A percentile compares a stretch with the other conserved stretches of the same genome.
phyloP scores from a whole-genome alignment of 2,888 invertebrate genomes.

The Notodonta dromedarius region DNA sequence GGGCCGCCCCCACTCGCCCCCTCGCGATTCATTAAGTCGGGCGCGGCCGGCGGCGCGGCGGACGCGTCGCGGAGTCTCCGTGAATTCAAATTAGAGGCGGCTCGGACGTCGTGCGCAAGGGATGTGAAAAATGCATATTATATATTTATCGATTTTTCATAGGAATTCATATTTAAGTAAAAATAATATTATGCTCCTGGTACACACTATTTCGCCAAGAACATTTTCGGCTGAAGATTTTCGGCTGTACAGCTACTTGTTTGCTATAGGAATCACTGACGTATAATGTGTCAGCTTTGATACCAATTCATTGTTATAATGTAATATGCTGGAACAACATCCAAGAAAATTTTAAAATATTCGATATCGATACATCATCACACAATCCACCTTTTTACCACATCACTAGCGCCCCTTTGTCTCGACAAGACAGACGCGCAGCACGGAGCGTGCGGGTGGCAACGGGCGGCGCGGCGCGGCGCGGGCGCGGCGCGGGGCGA shows the following conservation, averaged over 20 bases:
- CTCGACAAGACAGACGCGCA: slow-evolving; percentile 83
- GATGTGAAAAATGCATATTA: slow-evolving; percentile 40
- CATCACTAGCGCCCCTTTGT: slow-evolving; percentile 80
- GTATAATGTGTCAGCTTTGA: too few species aligned
- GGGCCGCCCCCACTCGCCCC: slow-evolving; percentile 60
- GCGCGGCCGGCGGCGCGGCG: slow-evolving; percentile 82
- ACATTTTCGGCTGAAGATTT: too few species aligned
- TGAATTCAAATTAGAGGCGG: slow-evolving; percentile 84
- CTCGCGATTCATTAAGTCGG: slow-evolving; percentile 83
- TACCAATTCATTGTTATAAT: too few species aligned
- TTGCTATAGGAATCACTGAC: too few species aligned
- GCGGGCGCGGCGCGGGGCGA: slow-evolving; percentile 45
- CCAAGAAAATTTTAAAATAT: neutral
- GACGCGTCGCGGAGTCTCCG: slow-evolving; percentile 84
- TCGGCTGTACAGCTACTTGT: too few species aligned
- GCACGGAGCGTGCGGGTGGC: slow-evolving; percentile 52
- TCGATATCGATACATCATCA: slow-evolving; percentile 41
- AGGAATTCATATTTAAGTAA: neutral
- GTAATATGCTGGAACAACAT: neutral
- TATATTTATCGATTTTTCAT: neutral
- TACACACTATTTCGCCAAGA: too few species aligned
- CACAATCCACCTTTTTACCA: slow-evolving; percentile 15
- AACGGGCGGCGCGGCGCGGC: slow-evolving; percentile 38
- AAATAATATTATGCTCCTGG: too few species aligned
- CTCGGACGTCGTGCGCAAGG: slow-evolving; percentile 79